Evolutionary conservation across 2,113 vertebrate genomes (phyloP).

Genomic region (Hucho hucho): DNA sequence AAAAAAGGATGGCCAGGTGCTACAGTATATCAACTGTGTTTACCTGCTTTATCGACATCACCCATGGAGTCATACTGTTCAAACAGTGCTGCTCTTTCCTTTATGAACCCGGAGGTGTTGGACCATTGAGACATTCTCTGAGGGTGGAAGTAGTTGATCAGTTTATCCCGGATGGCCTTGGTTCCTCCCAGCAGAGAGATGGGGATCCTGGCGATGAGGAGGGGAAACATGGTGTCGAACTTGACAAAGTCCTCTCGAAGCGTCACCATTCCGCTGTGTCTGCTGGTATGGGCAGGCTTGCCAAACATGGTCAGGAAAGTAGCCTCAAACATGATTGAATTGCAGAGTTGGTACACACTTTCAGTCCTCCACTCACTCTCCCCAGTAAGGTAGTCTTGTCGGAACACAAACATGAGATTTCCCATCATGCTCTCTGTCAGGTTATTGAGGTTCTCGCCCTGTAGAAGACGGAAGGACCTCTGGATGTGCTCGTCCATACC

Average conservation of each 20-base stretch:
- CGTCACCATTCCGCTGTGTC: constrained; percentile 64
- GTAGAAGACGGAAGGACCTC: constrained; percentile 58
- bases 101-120: constrained; percentile 75
- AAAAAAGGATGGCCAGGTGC: too few species aligned
- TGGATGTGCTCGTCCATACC: constrained; percentile 51
- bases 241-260: constrained; percentile 78
- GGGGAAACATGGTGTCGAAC: constrained; percentile 81
- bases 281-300: constrained; percentile 55
- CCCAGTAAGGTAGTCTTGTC: constrained; percentile 64
- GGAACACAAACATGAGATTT: constrained; percentile 80
- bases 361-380: constrained; percentile 63
- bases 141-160: constrained; percentile 77
- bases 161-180: constrained; percentile 74
- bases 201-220: constrained; percentile 81
- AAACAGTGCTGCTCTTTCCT: constrained; percentile 72
- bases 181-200: constrained; percentile 80
- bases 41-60: constrained; percentile 89
- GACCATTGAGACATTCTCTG: constrained; percentile 73
- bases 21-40: background rate
- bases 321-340: constrained; percentile 81
- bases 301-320: constrained; percentile 86
- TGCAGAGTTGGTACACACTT: constrained; percentile 81
- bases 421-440: constrained; percentile 80
- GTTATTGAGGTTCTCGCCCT: constrained; percentile 73
- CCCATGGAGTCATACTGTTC: constrained; percentile 74